These are phyloP conservation scores for Entomyzon cyanotis DNA, from an alignment of 2,113 vertebrate genomes.

Conservation along the genomic window DNA sequence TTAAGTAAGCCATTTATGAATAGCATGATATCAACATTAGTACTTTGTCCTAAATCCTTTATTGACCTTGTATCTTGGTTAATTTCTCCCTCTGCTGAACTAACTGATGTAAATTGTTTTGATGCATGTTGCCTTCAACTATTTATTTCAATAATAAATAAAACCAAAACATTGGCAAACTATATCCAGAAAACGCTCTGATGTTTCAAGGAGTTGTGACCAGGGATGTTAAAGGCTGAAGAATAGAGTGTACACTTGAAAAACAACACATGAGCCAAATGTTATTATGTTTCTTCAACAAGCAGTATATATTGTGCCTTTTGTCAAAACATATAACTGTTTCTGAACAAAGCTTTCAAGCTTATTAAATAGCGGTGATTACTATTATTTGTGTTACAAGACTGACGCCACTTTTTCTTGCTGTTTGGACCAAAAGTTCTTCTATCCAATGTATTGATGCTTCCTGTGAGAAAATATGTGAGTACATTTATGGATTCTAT, in stretches of 20 bases:
- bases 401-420: neutral
- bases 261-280: neutral
- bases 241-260: neutral
- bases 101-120: neutral
- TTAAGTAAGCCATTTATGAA: neutral
- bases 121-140: neutral
- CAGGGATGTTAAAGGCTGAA: neutral
- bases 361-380: fast-evolving
- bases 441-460: neutral
- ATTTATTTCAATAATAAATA: neutral
- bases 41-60: neutral
- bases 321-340: neutral
- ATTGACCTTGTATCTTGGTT: neutral
- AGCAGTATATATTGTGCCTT: neutral
- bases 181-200: neutral
- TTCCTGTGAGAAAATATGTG: neutral
- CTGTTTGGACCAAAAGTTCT: neutral
- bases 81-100: neutral
- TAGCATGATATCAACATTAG: neutral
- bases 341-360: neutral
- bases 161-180: neutral
- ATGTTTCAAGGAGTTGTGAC: neutral
- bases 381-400: neutral
- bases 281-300: neutral
- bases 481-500: neutral